Evolutionary conservation across 2,888 invertebrate species (phyloP).

Genomic region (Cephus spinipes): DNA sequence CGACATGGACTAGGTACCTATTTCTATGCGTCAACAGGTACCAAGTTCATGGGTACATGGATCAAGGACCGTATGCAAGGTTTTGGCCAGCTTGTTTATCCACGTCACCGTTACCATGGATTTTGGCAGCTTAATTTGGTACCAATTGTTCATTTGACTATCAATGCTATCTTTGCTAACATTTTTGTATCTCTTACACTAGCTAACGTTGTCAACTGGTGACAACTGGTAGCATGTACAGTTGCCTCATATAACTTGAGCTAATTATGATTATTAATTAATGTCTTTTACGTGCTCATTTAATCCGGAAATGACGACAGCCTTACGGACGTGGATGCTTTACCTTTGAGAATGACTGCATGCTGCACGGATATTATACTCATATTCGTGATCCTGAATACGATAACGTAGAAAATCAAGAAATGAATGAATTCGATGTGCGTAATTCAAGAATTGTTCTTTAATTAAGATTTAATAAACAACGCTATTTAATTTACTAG

Average conservation of each 20-base stretch:
- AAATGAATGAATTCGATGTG: constrained; percentile 32
- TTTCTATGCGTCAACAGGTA: constrained; percentile 72
- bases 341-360: constrained; percentile 80
- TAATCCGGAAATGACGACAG: constrained; percentile 30
- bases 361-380: constrained; percentile 80
- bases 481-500: neutral
- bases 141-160: neutral
- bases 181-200: neutral
- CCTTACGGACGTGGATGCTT: constrained; percentile 82
- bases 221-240: neutral
- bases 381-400: constrained; percentile 73
- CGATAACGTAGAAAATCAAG: constrained; percentile 65
- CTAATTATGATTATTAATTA: neutral
- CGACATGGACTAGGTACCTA: constrained; percentile 86
- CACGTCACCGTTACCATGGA: constrained; percentile 78
- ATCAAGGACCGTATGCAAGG: constrained; percentile 80
- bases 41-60: constrained; percentile 81
- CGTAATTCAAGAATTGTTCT: neutral
- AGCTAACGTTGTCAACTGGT: neutral
- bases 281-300: neutral
- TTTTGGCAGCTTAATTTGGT: constrained; percentile 75
- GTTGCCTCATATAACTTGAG: neutral
- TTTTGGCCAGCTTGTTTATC: constrained; percentile 79
- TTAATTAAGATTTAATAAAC: neutral
- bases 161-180: neutral